Evolutionary conservation across 2,888 invertebrate species (phyloP), one percentile per base, ranked within the genome.

Genomic region (Nudaria mundana): DNA sequence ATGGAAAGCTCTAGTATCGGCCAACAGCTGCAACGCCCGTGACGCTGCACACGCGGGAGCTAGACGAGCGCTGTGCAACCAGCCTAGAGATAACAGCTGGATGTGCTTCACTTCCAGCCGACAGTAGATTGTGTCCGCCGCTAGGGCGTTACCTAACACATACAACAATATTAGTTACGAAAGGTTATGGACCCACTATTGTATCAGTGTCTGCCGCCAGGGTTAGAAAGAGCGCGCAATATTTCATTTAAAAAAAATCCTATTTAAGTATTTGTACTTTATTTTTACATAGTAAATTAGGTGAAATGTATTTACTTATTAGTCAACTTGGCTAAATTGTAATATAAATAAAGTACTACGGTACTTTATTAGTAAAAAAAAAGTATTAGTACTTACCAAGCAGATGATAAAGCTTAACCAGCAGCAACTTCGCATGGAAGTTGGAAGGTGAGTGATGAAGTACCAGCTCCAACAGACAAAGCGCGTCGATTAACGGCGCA

Each of bases 101-200:
- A 98, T 93, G 81, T 98, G 97, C 81, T 98, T 98, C 41, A 97
- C 91, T 69, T 98, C 98, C 68, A 98, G 84, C 37, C 91, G 91
- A 56, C 93, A 92, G 79, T 94, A 95, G 63, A 94, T 90, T 34
- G 90, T 89, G 62, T 94, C 93, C 18, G 96, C 95, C 1, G 94
- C 94, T 32, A 92, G 77, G 14, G 92, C 92, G 55, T 94, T 94
- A 46, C 97, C 97, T 90, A 79, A 10, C n/a, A 16, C 10, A 30
- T 5, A 5, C 1, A 6, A n/a, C 5, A 29, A 4, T 18, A n/a
- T n/a, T n/a, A n/a, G n/a, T n/a, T n/a, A n/a, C n/a, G n/a, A n/a
- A n/a, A n/a, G n/a, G n/a, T n/a, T n/a, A n/a, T n/a, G n/a, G n/a
- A n/a, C n/a, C n/a, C n/a, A n/a, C n/a, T n/a, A n/a, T n/a, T n/a